Conservation (phyloP, 2,797 vertebrate genomes). For the Neoniphon sammara region DNA sequence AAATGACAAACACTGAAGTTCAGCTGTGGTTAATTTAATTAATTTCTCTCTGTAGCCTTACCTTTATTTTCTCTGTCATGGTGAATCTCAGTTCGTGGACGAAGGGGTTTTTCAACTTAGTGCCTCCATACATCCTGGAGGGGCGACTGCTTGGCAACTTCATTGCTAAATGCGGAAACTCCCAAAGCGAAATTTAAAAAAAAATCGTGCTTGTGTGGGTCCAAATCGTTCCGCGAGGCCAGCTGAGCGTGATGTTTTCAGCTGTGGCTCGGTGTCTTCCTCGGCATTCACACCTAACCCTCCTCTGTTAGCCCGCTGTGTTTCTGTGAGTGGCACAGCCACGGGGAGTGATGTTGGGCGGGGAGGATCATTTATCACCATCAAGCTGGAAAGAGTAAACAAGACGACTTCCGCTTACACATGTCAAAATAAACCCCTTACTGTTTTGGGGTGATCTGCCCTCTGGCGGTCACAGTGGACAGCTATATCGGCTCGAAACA, state of each 20-base stretch:
- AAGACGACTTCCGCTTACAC: conserved; percentile 6
- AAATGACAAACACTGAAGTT: accelerated
- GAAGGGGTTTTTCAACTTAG: conserved; percentile 87
- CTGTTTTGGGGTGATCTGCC: no score
- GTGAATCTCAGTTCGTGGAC: conserved; percentile 87
- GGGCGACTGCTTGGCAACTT: conserved; percentile 76
- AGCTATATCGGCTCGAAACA: no score
- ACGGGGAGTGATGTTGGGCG: conserved; percentile 17
- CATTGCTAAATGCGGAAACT: conserved; percentile 71
- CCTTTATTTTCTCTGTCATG: conserved; percentile 87
- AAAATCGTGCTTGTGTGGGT: neutral
- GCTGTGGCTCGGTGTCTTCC: neutral
- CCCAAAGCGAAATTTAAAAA: neutral
- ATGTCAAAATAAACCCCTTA: conserved; percentile 33
- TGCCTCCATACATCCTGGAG: conserved; percentile 56
- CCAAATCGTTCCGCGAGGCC: neutral
- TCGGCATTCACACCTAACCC: neutral
- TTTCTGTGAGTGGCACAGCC: neutral
- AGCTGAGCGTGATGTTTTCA: accelerated
- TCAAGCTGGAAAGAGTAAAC: neutral
- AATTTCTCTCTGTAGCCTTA: conserved; percentile 61
- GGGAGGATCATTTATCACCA: neutral
- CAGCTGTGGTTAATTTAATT: accelerated
- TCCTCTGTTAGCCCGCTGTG: neutral
- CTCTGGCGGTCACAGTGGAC: no score